These are phyloP conservation scores for Caiman crocodilus DNA, from an alignment of 2,797 vertebrate genomes.

Conservation along the genomic window DNA sequence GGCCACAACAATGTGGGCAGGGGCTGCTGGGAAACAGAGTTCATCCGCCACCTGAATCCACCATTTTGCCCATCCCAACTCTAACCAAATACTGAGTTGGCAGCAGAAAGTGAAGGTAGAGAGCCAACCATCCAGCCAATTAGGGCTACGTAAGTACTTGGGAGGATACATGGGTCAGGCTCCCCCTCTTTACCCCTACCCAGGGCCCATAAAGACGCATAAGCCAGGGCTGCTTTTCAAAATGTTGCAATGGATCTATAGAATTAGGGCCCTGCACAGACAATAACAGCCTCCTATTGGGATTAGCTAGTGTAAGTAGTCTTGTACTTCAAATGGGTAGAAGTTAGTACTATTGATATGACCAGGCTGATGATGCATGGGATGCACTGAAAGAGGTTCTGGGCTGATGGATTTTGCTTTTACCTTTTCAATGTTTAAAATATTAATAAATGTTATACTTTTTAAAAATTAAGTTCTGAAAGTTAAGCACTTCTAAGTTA, in stretches of 20 bases:
- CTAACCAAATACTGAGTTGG: no score
- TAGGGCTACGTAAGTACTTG: neutral
- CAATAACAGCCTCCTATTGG: neutral
- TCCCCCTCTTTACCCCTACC: fast-evolving
- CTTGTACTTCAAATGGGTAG: no score
- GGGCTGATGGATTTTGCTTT: no score
- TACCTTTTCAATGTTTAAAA: no score
- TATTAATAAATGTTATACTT: no score
- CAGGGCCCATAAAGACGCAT: neutral
- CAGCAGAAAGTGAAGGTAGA: neutral
- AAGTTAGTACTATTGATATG: no score
- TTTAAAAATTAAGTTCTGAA: neutral
- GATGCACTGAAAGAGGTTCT: no score
- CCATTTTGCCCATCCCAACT: no score
- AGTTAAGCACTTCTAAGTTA: neutral
- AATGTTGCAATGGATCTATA: neutral
- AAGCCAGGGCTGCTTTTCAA: neutral
- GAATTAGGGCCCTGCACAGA: neutral
- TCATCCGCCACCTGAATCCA: no score
- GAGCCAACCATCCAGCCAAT: neutral
- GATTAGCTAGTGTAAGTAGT: neutral
- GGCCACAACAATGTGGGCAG: no score
- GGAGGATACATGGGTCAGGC: neutral
- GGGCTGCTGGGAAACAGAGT: no score
- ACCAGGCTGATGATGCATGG: no score